Evolutionary conservation across 1,140 invertebrate genomes (phyloP).

Genomic region (Chrysopa pallens): DNA sequence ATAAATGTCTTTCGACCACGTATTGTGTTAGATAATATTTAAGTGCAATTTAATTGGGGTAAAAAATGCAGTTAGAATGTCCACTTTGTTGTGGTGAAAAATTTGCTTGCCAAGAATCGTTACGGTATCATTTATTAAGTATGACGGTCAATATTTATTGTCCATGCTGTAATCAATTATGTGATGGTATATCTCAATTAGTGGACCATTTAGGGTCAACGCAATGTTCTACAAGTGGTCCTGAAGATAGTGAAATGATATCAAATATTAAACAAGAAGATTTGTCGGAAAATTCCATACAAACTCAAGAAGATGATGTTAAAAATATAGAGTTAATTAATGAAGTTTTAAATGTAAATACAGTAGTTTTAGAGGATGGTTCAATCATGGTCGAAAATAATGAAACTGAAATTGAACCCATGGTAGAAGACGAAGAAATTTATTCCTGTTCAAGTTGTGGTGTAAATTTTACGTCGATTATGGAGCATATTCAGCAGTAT

Average conservation of each 20-base stretch:
- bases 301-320: constrained; percentile 5
- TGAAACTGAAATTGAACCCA: constrained; percentile 1
- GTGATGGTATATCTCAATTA: constrained; percentile 27
- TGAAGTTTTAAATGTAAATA: constrained; percentile 8
- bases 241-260: constrained; percentile 10
- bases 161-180: constrained; percentile 31
- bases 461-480: constrained; percentile 38
- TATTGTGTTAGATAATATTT: constrained; percentile 18
- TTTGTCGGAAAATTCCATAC: too few relatives aligned
- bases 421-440: constrained; percentile 22
- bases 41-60: constrained; percentile 20
- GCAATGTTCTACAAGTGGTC: constrained; percentile 12
- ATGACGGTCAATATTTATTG: constrained; percentile 38
- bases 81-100: constrained; percentile 42
- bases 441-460: constrained; percentile 43
- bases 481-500: constrained; percentile 41
- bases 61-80: constrained; percentile 24
- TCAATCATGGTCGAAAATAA: not conserved
- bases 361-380: constrained; percentile 9
- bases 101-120: constrained; percentile 31
- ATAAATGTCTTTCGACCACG: not conserved
- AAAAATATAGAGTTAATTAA: constrained; percentile 4
- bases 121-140: constrained; percentile 37
- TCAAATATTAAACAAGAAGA: constrained; percentile 14
- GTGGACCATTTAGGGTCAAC: constrained; percentile 29